Conservation (phyloP, 2,888 invertebrate species). For the Lycophotia porphyrea region DNA sequence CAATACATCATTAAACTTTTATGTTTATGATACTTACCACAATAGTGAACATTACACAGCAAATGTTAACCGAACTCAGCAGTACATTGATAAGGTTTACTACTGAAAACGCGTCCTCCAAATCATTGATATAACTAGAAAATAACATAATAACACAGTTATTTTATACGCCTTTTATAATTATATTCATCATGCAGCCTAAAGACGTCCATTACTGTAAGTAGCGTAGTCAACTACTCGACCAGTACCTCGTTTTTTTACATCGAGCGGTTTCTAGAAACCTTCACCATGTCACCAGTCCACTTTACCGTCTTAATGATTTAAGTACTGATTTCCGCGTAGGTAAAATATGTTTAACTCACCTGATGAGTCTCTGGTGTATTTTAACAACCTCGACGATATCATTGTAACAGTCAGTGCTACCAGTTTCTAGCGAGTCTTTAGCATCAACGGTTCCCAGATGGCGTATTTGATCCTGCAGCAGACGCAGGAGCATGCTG, state of each 20-base stretch:
- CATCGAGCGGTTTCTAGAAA: neutral
- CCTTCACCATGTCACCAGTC: neutral
- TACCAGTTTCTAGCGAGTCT: conserved; percentile 9
- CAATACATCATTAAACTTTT: neutral
- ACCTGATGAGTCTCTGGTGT: conserved; percentile 81
- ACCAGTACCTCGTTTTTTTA: neutral
- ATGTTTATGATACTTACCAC: conserved; percentile 72
- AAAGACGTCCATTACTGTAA: neutral
- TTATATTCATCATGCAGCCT: neutral
- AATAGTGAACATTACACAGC: conserved; percentile 83
- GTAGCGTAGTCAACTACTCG: too few relatives aligned
- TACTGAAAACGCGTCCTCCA: conserved; percentile 81
- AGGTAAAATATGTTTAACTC: neutral
- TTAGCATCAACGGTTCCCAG: conserved; percentile 59
- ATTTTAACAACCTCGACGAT: conserved; percentile 78
- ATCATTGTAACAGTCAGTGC: conserved; percentile 73
- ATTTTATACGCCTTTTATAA: neutral
- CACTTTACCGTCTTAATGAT: neutral
- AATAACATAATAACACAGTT: conserved; percentile 2
- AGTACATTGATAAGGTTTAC: conserved; percentile 83
- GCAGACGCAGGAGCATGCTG: conserved; percentile 79
- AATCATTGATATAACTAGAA: conserved; percentile 80
- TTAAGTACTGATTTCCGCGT: neutral
- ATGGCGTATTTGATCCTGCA: conserved; percentile 79
- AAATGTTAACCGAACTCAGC: conserved; percentile 83